phyloP scores from a whole-genome alignment of 2,888 invertebrate species.

The Teinopalpus imperialis region DNA sequence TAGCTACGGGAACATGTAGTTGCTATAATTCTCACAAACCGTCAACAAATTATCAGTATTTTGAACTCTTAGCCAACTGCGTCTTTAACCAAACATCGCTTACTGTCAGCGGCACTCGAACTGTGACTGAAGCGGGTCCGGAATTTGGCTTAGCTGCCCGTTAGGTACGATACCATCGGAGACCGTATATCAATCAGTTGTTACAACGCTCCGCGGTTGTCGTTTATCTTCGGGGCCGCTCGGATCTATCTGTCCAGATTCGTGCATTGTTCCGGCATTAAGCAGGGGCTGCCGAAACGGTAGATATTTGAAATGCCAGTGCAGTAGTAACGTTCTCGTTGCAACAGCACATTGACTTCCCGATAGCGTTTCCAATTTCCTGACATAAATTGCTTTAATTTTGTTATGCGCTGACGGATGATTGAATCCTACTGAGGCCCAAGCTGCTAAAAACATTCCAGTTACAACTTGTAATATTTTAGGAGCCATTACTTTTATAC shows the following conservation, averaged over 20 bases:
- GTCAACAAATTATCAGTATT: too few relatives aligned
- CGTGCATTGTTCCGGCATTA: conserved; percentile 79
- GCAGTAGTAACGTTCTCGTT: conserved; percentile 61
- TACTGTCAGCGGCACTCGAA: conserved; percentile 74
- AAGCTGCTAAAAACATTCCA: too few relatives aligned
- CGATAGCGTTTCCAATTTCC: conserved; percentile 80
- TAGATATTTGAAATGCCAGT: conserved; percentile 77
- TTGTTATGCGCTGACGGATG: conserved; percentile 76
- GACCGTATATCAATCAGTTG: conserved; percentile 80
- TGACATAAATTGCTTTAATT: conserved; percentile 81
- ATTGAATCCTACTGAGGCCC: conserved; percentile 64
- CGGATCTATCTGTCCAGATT: conserved; percentile 77
- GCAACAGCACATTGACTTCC: conserved; percentile 63
- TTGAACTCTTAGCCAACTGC: too few relatives aligned
- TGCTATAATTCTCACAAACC: too few relatives aligned
- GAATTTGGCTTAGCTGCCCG: conserved; percentile 63
- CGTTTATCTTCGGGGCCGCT: conserved; percentile 77
- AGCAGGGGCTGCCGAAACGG: conserved; percentile 67
- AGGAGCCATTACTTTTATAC: too few relatives aligned
- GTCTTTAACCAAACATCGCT: conserved; percentile 68
- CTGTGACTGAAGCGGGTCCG: conserved; percentile 73
- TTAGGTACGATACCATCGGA: conserved; percentile 68
- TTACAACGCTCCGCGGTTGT: conserved; percentile 75
- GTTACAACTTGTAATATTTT: too few relatives aligned
- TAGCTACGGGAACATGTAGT: too few relatives aligned